Percentiles rank a stretch among this genome's conserved stretches.
Evolutionary conservation across 2,888 invertebrate species (phyloP).

Genomic region (Ctena decussata): DNA sequence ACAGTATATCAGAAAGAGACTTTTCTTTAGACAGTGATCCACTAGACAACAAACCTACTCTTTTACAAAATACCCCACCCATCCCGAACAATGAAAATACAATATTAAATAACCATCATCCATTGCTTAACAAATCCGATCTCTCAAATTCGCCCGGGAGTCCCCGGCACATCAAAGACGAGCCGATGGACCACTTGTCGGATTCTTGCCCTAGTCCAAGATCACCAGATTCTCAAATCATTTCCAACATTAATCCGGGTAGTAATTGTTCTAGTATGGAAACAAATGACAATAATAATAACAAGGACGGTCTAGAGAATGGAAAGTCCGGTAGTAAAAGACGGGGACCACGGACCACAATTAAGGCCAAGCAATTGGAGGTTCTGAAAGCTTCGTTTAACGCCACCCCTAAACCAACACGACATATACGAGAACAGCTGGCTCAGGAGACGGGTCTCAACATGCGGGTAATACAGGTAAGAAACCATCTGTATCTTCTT

Average conservation of each 20-base stretch:
- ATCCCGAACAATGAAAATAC: not conserved
- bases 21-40: not conserved
- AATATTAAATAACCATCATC: not conserved
- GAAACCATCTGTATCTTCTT: not conserved
- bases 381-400: conserved; percentile 99
- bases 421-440: conserved; percentile 99
- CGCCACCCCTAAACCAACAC: conserved; percentile 99
- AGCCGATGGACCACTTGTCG: conserved; percentile 10
- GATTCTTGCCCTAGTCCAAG: conserved; percentile 24
- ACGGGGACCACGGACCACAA: conserved; percentile 98
- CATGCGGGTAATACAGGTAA: conserved; percentile 99
- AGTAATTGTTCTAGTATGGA: conserved; percentile 66
- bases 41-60: not conserved
- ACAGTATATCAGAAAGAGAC: conserved; percentile 17
- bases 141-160: not conserved
- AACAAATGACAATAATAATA: conserved; percentile 61
- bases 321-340: conserved; percentile 84
- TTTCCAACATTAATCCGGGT: conserved; percentile 32
- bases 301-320: conserved; percentile 88
- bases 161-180: conserved; percentile 13
- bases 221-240: conserved; percentile 1
- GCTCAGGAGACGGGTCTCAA: conserved; percentile 99
- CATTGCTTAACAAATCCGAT: not conserved
- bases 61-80: not conserved
- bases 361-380: conserved; percentile 99